These are phyloP conservation scores for Prinia subflava DNA, from an alignment of 2,113 vertebrate genomes.

Conservation along the genomic window DNA sequence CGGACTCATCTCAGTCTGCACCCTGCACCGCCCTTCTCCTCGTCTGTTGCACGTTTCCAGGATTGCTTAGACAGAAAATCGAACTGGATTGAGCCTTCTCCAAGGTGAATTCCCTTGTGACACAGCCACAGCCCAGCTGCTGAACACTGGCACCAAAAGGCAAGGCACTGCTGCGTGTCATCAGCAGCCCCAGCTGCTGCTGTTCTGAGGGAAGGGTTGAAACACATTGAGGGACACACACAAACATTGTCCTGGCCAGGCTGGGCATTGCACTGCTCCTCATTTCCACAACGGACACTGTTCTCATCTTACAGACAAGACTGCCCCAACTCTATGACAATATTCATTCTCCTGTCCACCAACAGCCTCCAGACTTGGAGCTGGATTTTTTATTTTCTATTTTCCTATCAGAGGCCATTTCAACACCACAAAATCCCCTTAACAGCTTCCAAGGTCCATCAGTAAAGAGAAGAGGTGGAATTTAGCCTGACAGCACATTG, in stretches of 20 bases:
- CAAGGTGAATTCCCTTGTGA: not conserved
- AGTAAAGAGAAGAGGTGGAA: not conserved
- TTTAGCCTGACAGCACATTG: not conserved
- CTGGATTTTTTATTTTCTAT: too few relatives aligned
- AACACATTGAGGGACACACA: not conserved
- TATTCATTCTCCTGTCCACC: not conserved
- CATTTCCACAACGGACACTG: not conserved
- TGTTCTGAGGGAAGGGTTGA: not conserved
- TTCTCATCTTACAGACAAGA: not conserved
- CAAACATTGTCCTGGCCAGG: not conserved
- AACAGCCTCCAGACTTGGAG: not conserved
- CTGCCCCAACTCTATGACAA: fast-evolving
- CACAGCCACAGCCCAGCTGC: not conserved
- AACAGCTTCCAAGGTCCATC: not conserved
- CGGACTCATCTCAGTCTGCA: not conserved
- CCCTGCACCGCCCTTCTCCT: not conserved
- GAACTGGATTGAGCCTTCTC: not conserved
- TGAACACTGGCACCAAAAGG: not conserved
- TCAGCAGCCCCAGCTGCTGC: not conserved
- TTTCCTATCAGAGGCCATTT: not conserved
- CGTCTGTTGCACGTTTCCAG: not conserved
- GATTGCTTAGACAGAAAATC: not conserved
- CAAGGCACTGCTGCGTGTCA: not conserved
- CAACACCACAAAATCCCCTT: not conserved
- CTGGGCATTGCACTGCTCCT: not conserved